phyloP scores from a whole-genome alignment of 2,888 invertebrate species.

The Nyleta sp. region DNA sequence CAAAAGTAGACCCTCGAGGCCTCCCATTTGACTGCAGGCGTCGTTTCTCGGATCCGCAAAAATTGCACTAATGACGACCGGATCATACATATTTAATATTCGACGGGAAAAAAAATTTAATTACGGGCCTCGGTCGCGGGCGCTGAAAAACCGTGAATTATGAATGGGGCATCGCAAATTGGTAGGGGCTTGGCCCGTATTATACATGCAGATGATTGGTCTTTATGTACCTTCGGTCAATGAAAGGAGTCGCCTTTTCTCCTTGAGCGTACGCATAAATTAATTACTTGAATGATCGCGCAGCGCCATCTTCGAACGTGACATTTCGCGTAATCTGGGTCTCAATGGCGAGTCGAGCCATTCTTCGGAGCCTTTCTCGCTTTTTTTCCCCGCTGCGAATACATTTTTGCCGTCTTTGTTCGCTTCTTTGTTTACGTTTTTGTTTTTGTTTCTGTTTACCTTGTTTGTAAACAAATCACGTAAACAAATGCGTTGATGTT shows the following conservation, averaged over 20 bases:
- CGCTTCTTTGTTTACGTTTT: too few relatives aligned
- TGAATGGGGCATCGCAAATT: constrained; percentile 60
- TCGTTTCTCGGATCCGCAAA: constrained; percentile 24
- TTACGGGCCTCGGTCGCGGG: constrained; percentile 35
- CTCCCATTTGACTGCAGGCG: constrained; percentile 14
- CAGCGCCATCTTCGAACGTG: constrained; percentile 46
- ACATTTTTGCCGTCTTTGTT: too few relatives aligned
- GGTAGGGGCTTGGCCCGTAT: constrained; percentile 53
- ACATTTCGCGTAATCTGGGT: constrained; percentile 41
- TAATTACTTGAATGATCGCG: constrained; percentile 47
- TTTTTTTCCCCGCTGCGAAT: too few relatives aligned
- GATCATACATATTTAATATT: constrained; percentile 38
- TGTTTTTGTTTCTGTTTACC: too few relatives aligned
- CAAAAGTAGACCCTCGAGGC: neutral
- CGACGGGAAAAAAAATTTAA: constrained; percentile 36
- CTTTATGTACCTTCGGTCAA: constrained; percentile 57
- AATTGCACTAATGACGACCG: constrained; percentile 45
- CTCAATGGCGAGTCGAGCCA: too few relatives aligned
- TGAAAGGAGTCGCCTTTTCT: constrained; percentile 52
- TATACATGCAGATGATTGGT: constrained; percentile 58
- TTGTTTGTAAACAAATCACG: too few relatives aligned
- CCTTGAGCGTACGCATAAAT: constrained; percentile 53
- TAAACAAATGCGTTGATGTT: too few relatives aligned
- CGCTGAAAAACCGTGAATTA: constrained; percentile 61
- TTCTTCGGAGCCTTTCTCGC: too few relatives aligned